phyloP scores from a whole-genome alignment of 2,888 invertebrate species.

The Coenonympha glycerion region DNA sequence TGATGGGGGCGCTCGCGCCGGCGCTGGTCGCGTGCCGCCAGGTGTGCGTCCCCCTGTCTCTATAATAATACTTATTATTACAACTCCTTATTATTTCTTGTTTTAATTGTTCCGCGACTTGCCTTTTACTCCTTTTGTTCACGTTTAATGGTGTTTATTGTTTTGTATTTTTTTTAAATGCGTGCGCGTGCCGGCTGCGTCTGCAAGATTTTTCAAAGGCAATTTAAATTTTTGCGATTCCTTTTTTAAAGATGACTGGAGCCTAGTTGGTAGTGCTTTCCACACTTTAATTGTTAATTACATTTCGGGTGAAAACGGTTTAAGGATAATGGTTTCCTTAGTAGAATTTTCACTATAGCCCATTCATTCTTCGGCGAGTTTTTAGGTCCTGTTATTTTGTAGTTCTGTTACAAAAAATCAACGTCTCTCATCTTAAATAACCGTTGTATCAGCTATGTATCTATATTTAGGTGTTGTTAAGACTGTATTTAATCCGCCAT shows the following conservation, averaged over 20 bases:
- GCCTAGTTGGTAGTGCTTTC: slow-evolving; percentile 23
- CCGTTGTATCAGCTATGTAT: too few species aligned
- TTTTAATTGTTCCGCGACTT: slow-evolving; percentile 74
- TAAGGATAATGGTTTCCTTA: slow-evolving; percentile 23
- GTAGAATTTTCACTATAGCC: slow-evolving; percentile 7
- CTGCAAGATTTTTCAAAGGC: slow-evolving; percentile 52
- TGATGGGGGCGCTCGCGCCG: slow-evolving; percentile 39
- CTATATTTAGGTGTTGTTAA: too few species aligned
- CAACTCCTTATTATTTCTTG: slow-evolving; percentile 75
- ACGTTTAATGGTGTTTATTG: slow-evolving; percentile 72
- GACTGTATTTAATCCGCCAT: too few species aligned
- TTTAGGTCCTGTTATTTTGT: too few species aligned
- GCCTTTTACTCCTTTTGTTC: slow-evolving; percentile 74
- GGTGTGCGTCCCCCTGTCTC: slow-evolving; percentile 58
- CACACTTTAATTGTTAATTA: slow-evolving; percentile 25
- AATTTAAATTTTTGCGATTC: slow-evolving; percentile 33
- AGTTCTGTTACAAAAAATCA: too few species aligned
- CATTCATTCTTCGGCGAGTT: slow-evolving; percentile 4
- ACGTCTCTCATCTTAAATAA: too few species aligned
- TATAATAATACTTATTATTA: slow-evolving; percentile 74
- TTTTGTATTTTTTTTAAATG: slow-evolving; percentile 58
- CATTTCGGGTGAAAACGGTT: slow-evolving; percentile 19
- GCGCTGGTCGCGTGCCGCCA: slow-evolving; percentile 52
- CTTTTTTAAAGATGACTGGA: slow-evolving; percentile 27
- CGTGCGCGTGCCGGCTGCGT: slow-evolving; percentile 66